These are phyloP conservation scores for Tamias sibiricus DNA, from an alignment of 2,113 vertebrate species.

Conservation along the genomic window DNA sequence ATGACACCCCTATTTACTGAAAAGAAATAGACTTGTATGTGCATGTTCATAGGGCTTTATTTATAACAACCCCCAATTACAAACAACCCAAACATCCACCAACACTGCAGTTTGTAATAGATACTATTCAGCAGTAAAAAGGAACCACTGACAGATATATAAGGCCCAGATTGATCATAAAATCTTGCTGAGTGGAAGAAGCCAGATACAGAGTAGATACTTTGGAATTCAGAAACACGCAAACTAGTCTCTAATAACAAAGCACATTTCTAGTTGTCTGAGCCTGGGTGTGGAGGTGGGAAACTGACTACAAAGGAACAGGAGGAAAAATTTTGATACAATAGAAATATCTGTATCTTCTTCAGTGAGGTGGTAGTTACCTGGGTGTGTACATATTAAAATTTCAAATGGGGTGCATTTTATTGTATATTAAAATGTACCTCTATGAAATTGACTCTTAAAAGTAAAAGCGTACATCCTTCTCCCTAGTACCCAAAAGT, in stretches of 20 bases:
- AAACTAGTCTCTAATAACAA: neutral
- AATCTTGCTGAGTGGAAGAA: neutral
- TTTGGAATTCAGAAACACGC: neutral
- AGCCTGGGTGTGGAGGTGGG: neutral
- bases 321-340: neutral
- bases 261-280: neutral
- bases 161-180: neutral
- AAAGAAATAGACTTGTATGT: neutral
- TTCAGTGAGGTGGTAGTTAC: neutral
- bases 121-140: neutral
- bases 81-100: neutral
- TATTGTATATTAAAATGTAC: neutral
- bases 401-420: neutral
- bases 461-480: neutral
- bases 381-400: neutral
- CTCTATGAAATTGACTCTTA: neutral
- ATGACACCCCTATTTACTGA: slow-evolving; percentile 10
- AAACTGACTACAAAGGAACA: neutral
- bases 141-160: neutral
- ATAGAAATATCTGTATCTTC: neutral
- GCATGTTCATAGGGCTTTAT: neutral
- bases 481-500: neutral
- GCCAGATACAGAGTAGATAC: neutral
- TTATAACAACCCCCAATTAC: neutral
- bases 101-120: neutral